phyloP scores from a whole-genome alignment of 2,113 vertebrate genomes.

The Rhegmatorhina hoffmannsi region DNA sequence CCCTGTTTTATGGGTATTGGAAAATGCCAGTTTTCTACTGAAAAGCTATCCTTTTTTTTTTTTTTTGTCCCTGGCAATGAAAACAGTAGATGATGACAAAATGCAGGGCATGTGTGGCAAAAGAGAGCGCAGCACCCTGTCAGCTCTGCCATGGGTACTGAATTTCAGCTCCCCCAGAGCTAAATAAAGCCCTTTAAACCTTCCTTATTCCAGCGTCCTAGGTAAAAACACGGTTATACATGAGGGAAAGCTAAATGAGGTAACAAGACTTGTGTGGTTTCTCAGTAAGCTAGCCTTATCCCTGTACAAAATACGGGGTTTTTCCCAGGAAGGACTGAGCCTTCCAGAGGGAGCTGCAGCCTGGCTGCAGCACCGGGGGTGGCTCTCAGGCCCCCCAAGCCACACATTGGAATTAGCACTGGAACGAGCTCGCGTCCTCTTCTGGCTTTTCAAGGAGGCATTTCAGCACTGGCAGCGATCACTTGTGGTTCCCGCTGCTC shows the following conservation, averaged over 20 bases:
- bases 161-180: not conserved
- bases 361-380: not conserved
- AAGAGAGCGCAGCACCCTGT: rapidly evolving
- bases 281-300: rapidly evolving
- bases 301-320: rapidly evolving
- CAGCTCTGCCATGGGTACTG: rapidly evolving
- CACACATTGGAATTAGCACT: not conserved
- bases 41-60: not conserved
- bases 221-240: rapidly evolving
- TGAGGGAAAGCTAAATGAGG: not conserved
- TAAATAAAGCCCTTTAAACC: not conserved
- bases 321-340: rapidly evolving
- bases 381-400: too few relatives aligned
- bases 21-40: not conserved
- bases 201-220: not conserved
- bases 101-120: rapidly evolving
- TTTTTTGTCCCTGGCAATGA: not conserved
- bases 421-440: too few relatives aligned
- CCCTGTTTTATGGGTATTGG: not conserved
- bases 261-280: not conserved
- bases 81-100: not conserved
- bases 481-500: not conserved
- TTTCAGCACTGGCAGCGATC: not conserved
- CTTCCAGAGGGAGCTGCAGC: too few relatives aligned
- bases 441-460: not conserved